phyloP scores from a whole-genome alignment of 1,140 invertebrate genomes.

The Drosophila nannoptera region DNA sequence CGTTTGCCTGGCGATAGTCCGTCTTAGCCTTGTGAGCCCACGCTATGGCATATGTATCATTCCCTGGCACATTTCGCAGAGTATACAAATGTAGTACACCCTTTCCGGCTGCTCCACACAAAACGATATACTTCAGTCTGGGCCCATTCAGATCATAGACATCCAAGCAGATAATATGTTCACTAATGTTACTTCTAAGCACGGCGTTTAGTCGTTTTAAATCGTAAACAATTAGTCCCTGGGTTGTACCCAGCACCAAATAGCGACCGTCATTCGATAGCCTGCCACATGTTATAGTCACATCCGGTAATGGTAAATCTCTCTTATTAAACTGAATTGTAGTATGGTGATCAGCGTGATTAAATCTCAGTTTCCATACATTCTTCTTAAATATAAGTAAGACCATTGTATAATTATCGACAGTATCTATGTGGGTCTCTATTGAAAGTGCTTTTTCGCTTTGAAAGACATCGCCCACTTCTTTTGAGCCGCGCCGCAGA shows the following conservation, averaged over 20 bases:
- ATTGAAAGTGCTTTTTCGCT: slow-evolving; percentile 27
- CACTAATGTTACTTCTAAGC: slow-evolving; percentile 69
- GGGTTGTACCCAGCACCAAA: slow-evolving; percentile 61
- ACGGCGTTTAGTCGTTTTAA: slow-evolving; percentile 28
- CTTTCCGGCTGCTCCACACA: slow-evolving; percentile 57
- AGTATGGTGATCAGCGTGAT: slow-evolving; percentile 1
- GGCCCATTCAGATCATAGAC: slow-evolving; percentile 51
- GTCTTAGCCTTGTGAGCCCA: slow-evolving; percentile 55
- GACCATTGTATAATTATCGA: slow-evolving; percentile 25
- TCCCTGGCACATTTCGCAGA: slow-evolving; percentile 21
- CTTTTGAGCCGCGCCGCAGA: slow-evolving; percentile 27
- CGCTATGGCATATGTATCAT: slow-evolving; percentile 22
- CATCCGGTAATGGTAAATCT: slow-evolving; percentile 25
- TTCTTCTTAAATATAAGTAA: slow-evolving; percentile 52
- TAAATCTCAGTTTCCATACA: slow-evolving; percentile 39
- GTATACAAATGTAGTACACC: slow-evolving; percentile 59
- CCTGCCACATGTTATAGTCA: slow-evolving; percentile 59
- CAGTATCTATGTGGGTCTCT: slow-evolving; percentile 28
- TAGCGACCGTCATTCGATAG: slow-evolving; percentile 55
- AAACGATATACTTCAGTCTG: slow-evolving; percentile 63
- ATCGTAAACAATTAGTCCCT: slow-evolving; percentile 68
- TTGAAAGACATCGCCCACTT: slow-evolving; percentile 14
- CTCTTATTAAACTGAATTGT: slow-evolving; percentile 5
- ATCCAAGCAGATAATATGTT: slow-evolving; percentile 68
- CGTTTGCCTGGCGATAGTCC: slow-evolving; percentile 15